A percentile compares a stretch with the other conserved stretches of the same genome.
Conservation (phyloP, 2,113 vertebrate species). For the Megaceryle torquata region DNA sequence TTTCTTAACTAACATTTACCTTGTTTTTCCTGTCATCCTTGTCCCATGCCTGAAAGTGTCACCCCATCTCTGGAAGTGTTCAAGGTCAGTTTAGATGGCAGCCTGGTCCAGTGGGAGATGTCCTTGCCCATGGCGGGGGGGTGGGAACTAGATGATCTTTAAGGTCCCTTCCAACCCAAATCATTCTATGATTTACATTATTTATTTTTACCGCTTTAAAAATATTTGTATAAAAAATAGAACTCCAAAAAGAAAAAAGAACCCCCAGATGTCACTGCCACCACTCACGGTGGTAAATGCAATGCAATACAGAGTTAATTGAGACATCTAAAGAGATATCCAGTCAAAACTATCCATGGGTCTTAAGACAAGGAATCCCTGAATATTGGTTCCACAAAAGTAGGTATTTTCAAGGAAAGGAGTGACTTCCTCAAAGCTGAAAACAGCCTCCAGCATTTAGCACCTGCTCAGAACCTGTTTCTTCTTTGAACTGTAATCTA, state of each 20-base stretch:
- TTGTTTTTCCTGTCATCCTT: not conserved
- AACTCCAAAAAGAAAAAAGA: not conserved
- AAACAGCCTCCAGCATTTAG: not conserved
- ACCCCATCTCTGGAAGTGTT: not conserved
- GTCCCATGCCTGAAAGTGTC: not conserved
- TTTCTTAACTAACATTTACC: not conserved
- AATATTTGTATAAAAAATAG: not conserved
- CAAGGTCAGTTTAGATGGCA: not conserved
- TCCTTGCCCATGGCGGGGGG: not conserved
- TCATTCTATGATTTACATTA: not conserved
- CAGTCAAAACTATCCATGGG: not conserved
- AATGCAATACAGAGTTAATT: not conserved
- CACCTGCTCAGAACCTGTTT: not conserved
- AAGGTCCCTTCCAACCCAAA: not conserved
- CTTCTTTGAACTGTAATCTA: not conserved
- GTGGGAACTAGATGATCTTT: not conserved
- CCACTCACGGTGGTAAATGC: not conserved
- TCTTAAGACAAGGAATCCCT: not conserved
- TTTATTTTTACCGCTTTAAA: not conserved
- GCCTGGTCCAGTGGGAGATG: not conserved
- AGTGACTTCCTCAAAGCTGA: not conserved
- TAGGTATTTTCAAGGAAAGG: not conserved
- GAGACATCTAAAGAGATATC: not conserved
- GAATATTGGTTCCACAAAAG: not conserved
- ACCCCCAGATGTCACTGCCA: not conserved